Percentiles rank a stretch among this genome's conserved stretches.
phyloP scores from a whole-genome alignment of 2,888 invertebrate species.

The Steinernema hermaphroditum region DNA sequence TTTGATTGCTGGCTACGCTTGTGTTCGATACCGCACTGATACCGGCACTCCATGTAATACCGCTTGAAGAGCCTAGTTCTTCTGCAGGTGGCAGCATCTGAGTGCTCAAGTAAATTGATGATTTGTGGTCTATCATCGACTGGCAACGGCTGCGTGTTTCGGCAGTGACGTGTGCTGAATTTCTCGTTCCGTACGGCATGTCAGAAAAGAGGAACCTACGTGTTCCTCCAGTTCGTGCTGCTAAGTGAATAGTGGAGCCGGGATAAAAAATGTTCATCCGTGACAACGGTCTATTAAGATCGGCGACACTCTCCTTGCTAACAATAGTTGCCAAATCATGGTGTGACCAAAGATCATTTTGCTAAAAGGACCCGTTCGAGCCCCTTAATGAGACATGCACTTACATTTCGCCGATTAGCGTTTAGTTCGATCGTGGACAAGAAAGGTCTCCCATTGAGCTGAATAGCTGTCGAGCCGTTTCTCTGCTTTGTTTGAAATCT shows the following conservation, averaged over 20 bases:
- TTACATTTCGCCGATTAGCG: conserved; percentile 39
- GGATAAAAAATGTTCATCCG: conserved; percentile 86
- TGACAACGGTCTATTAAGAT: conserved; percentile 75
- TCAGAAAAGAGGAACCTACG: conserved; percentile 28
- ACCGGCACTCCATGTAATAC: conserved; percentile 16
- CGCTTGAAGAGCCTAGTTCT: not conserved
- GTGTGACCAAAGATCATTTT: conserved; percentile 42
- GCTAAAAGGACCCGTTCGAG: conserved; percentile 9
- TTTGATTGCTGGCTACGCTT: conserved; percentile 7
- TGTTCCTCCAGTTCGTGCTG: conserved; percentile 47
- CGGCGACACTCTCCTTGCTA: conserved; percentile 55
- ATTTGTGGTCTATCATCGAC: conserved; percentile 30
- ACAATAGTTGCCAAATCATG: conserved; percentile 54
- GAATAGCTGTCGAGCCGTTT: not conserved
- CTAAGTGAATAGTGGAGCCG: conserved; percentile 74
- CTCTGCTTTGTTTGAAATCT: conserved; percentile 31
- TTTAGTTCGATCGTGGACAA: conserved; percentile 60
- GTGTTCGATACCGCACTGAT: conserved; percentile 19
- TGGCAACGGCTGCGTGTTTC: conserved; percentile 20
- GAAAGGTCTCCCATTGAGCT: conserved; percentile 47
- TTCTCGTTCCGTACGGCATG: no score
- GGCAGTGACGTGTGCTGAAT: not conserved
- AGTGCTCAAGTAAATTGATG: conserved; percentile 47
- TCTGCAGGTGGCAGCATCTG: conserved; percentile 44
- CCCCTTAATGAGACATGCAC: not conserved